Base-by-base conservation (phyloP, 2,888 invertebrate species). In the Phytoseiulus persimilis region DNA sequence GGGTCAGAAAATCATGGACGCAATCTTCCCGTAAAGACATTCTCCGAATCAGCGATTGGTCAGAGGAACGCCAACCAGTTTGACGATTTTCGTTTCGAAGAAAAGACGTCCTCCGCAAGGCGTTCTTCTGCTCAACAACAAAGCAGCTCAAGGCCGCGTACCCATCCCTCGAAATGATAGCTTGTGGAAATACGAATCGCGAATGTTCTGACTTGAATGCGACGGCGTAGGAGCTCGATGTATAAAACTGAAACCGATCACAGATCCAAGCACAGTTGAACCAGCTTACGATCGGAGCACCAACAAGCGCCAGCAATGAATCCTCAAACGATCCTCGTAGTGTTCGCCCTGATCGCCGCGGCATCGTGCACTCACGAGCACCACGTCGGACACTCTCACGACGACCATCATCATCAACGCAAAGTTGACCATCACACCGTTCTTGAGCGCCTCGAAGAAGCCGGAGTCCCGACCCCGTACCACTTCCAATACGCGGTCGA, bases 401-500 rank as follows among this genome's bases (percentile, higher is more conserved):
- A 87, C n/a, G n/a, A 33, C 33, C 87, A 87, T 5, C 87, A 33
- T n/a, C 32, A 45, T n/a, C 28, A 33, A 0, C 87, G 5, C 18
- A 23, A 32, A 18, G 31, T 84, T n/a, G 31, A 33, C n/a, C 87
- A 33, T 14, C 39, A 28, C 39, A 87, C 32, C 23, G 32, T 87
- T 23, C 33, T 87, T 28, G n/a, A n/a, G 6, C 33, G 87, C 28
- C 45, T 87, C n/a, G 87, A 87, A 14, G 87, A 87, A 32, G 33
- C 32, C 5, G 87, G 87, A 32, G 87, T 33, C 11, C 87, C 87
- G 33, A 87, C 32, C n/a, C 87, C 87, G 32, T 33, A 87, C 45
- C 87, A 87, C 45, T 87, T 87, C 18, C 87, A 87, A 39, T 87
- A 87, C 39, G 87, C 87, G 28, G 87, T 87, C 3, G 87, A 87